Base-by-base conservation (phyloP, 2,888 invertebrate species). In the Prosapia bicincta region DNA sequence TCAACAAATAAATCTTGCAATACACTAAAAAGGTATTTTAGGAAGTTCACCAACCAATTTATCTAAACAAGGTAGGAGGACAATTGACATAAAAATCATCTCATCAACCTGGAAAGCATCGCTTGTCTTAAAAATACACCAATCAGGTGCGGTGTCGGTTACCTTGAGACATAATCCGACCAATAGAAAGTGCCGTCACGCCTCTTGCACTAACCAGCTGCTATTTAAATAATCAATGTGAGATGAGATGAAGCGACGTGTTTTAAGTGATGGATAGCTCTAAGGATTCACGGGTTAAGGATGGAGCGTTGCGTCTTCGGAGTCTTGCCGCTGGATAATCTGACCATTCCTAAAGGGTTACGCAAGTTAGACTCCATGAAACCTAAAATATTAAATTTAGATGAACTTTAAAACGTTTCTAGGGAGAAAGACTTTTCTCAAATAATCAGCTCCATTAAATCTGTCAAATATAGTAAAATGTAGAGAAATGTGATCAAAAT, bases 201-300 rank as follows among this genome's bases (percentile, higher is more conserved):
- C 74, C 74, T 69, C 69, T 74, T 69, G 20, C 66, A 54, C 20
- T 20, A 65, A 74, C 74, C 28, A 69, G 24, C 67, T 69, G 65
- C 65, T 69, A 69, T 74, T 74, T 74, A 74, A 74, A 74, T 74
- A 74, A 74, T 74, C 74, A 74, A 74, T 69, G 74, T 69, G 74
- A 69, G 69, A 74, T 74, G 74, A 69, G 65, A 74, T 69, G 69
- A 74, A 65, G 69, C 68, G 68, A 26, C 9, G 26, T 73, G 73
- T 73, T 66, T 67, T 72, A 67, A 43, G 67, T 73, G 73, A 73
- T 73, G 73, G 73, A 73, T 73, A 68, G 73, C 43, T 26, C 26
- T 20, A 43, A 43, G 26, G 38, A 38, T 26, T 32, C 43, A 24
- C 74, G 65, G 69, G 68, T 54, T 54, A 54, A 74, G 74, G 74